These are phyloP conservation scores for Acanthisitta chloris DNA, from an alignment of 2,113 vertebrate species.

Conservation along the genomic window DNA sequence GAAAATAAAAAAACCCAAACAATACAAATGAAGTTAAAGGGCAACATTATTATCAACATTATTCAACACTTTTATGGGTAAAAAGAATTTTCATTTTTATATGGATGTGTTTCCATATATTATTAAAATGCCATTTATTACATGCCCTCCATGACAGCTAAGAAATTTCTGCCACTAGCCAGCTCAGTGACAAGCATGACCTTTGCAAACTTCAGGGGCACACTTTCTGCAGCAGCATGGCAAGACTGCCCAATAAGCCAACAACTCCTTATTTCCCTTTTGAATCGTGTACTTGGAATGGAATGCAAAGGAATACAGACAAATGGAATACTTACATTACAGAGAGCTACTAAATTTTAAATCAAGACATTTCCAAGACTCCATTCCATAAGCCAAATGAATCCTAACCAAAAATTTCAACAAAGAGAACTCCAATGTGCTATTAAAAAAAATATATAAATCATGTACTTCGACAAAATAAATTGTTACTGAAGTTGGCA, in stretches of 20 bases:
- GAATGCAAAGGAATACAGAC: not conserved
- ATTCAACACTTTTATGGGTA: not conserved
- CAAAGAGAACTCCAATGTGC: not conserved
- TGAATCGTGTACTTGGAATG: not conserved
- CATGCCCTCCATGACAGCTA: not conserved
- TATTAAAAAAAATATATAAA: not conserved
- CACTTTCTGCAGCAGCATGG: not conserved
- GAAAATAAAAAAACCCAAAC: not conserved
- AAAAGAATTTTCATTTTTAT: not conserved
- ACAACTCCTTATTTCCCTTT: not conserved
- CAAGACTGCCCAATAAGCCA: not conserved
- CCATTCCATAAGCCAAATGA: not conserved
- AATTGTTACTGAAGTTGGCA: constrained; percentile 5
- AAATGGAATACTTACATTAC: not conserved
- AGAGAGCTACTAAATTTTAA: not conserved
- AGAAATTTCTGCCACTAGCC: not conserved
- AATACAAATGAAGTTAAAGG: not conserved
- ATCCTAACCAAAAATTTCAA: not conserved
- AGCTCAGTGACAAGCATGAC: not conserved
- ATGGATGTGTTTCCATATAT: not conserved
- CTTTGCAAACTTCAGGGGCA: not conserved
- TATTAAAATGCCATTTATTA: not conserved
- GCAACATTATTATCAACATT: not conserved
- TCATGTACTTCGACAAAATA: not conserved
- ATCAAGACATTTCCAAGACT: not conserved